Conservation (phyloP, 1,140 invertebrate species). For the Caenorhabditis remanei region DNA sequence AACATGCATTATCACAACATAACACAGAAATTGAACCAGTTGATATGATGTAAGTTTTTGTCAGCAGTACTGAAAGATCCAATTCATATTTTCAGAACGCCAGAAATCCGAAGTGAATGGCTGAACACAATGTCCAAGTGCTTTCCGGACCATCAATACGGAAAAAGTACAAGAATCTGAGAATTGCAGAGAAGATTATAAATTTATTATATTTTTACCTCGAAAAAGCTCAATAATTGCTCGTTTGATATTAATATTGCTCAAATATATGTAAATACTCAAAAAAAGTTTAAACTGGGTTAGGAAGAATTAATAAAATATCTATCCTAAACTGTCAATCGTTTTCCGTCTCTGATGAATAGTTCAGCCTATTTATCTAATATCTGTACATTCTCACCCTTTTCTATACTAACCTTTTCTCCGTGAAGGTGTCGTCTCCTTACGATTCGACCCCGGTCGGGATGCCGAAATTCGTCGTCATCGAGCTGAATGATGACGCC, state of each 20-base stretch:
- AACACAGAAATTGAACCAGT: background rate
- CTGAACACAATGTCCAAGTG: constrained; percentile 11
- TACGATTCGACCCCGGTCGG: constrained; percentile 24
- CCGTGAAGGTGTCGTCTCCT: constrained; percentile 10
- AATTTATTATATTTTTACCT: no score
- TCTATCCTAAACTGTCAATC: no score
- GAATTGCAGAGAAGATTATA: background rate
- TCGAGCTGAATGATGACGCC: constrained; percentile 22
- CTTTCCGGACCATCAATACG: constrained; percentile 21
- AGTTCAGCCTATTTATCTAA: background rate
- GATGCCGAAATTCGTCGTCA: constrained; percentile 45
- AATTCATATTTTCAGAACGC: constrained; percentile 7
- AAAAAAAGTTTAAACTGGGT: no score
- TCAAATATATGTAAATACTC: no score
- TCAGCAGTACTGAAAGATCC: background rate
- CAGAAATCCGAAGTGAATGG: constrained; percentile 9
- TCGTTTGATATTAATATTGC: no score
- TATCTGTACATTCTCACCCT: no score
- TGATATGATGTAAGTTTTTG: constrained; percentile 23
- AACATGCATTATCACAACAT: constrained; percentile 17
- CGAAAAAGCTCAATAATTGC: no score
- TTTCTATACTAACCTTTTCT: no score
- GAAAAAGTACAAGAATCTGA: background rate
- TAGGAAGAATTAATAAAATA: no score
- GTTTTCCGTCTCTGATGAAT: background rate